Conservation (phyloP, 53 echinoderm and acorn worm genomes). For the Pentamera pediparva region DNA sequence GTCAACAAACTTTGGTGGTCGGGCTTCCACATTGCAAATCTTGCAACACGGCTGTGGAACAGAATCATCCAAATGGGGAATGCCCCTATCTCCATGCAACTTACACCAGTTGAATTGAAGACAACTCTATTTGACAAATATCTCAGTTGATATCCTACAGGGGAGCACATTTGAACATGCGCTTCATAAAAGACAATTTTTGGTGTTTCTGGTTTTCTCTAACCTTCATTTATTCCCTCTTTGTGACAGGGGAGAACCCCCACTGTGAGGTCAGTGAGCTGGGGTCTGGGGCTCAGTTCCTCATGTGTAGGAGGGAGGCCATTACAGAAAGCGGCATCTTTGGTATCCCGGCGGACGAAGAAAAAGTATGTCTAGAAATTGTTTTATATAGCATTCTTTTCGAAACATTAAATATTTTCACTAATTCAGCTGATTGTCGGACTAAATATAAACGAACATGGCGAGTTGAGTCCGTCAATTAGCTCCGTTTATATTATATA, state of each 20-base stretch:
- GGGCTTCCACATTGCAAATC: too few species aligned
- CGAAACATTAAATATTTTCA: too few species aligned
- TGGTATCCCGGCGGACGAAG: slow-evolving; percentile 59
- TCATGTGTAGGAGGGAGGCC: slow-evolving; percentile 69
- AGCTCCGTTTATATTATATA: too few species aligned
- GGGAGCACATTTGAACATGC: background rate
- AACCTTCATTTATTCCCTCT: background rate
- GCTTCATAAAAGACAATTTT: background rate
- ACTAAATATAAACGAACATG: background rate
- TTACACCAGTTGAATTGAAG: too few species aligned
- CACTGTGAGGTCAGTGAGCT: slow-evolving; percentile 73
- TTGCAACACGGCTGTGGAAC: too few species aligned
- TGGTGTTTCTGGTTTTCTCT: background rate
- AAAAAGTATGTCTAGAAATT: slow-evolving; percentile 45
- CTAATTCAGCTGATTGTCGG: background rate
- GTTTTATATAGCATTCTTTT: too few species aligned
- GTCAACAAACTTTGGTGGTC: too few species aligned
- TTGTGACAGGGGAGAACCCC: slow-evolving; percentile 55
- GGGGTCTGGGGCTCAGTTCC: slow-evolving; percentile 64
- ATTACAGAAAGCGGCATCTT: slow-evolving; percentile 59
- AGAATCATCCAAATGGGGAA: background rate
- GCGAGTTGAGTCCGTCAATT: background rate
- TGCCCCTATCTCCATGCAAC: too few species aligned
- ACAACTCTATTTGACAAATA: too few species aligned
- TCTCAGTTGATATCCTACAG: background rate